phyloP scores from a whole-genome alignment of 2,888 invertebrate species.

The Patella pellucida region DNA sequence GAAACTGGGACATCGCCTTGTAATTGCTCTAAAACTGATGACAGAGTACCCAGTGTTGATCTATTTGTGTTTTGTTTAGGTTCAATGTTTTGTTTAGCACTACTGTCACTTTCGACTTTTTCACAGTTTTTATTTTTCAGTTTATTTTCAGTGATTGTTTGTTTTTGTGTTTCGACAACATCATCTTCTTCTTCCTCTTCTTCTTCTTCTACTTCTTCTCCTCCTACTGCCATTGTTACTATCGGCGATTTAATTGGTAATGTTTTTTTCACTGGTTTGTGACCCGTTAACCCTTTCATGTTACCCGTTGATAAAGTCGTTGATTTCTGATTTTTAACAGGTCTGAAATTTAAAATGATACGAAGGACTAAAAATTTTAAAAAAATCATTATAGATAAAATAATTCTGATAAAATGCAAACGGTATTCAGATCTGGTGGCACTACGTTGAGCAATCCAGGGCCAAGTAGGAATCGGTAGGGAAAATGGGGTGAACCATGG shows the following conservation, averaged over 20 bases:
- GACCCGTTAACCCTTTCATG: constrained; percentile 12
- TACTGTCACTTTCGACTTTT: neutral
- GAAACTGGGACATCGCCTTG: neutral
- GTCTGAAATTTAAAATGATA: neutral
- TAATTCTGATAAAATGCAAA: too few species aligned
- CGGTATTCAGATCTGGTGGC: too few species aligned
- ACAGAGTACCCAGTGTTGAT: neutral
- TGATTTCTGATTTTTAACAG: neutral
- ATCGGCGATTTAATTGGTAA: neutral
- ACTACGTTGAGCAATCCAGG: too few species aligned
- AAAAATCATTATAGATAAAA: too few species aligned
- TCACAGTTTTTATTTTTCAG: neutral
- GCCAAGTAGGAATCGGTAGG: too few species aligned
- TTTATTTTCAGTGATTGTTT: constrained; percentile 15
- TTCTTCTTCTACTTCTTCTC: neutral
- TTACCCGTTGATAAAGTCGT: neutral
- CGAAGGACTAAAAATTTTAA: too few species aligned
- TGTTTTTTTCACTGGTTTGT: constrained; percentile 12
- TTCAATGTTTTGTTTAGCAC: too few species aligned
- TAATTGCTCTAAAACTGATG: neutral
- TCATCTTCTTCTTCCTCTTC: constrained; percentile 47
- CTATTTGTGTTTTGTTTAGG: neutral
- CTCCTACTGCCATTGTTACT: too few species aligned
- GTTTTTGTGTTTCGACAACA: constrained; percentile 23
- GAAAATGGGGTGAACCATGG: too few species aligned